These are phyloP conservation scores for Nanger granti DNA, from an alignment of 2,113 vertebrate species.

Conservation along the genomic window DNA sequence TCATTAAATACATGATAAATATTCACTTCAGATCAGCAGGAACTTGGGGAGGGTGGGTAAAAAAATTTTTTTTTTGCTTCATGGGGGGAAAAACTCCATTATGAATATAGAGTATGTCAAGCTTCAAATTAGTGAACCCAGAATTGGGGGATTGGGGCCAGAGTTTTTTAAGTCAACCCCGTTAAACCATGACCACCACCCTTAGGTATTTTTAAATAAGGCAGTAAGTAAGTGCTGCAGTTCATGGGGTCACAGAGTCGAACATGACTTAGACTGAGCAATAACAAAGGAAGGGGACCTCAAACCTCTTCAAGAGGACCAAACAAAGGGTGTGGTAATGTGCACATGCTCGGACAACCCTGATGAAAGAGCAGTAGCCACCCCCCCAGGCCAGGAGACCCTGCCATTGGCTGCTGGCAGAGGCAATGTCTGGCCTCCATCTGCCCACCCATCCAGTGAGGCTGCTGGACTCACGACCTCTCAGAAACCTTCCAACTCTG, in stretches of 20 bases:
- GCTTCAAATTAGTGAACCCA: not conserved
- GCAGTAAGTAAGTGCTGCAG: not conserved
- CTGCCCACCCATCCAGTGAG: not conserved
- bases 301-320: not conserved
- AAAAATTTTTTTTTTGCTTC: constrained; percentile 28
- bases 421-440: not conserved
- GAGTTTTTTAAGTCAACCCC: not conserved
- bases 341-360: accelerated
- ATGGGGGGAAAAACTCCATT: not conserved
- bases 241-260: not conserved
- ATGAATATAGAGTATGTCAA: not conserved
- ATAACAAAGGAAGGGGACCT: not conserved
- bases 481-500: not conserved
- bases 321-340: not conserved
- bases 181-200: not conserved
- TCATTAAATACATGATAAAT: constrained; percentile 65
- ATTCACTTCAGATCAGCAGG: constrained; percentile 52
- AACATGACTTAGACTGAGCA: not conserved
- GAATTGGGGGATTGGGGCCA: not conserved
- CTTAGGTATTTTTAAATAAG: not conserved
- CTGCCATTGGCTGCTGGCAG: not conserved
- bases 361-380: not conserved
- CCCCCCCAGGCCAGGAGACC: not conserved
- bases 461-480: accelerated
- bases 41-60: not conserved